Percentiles rank a stretch among this genome's conserved stretches.
phyloP scores from a whole-genome alignment of 2,113 vertebrate genomes.

The Brienomyrus brachyistius region DNA sequence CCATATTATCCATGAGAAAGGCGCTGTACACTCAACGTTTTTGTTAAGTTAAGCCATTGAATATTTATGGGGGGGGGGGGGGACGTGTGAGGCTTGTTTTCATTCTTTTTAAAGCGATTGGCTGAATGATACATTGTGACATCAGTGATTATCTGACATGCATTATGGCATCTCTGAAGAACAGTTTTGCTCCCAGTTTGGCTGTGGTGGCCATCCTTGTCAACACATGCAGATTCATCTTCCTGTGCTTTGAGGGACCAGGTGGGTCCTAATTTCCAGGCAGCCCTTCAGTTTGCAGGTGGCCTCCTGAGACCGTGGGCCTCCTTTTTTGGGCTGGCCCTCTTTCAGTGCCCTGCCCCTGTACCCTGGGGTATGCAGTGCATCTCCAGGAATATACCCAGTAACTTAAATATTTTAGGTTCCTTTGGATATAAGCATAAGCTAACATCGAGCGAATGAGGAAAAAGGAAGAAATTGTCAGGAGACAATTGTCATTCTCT shows the following conservation, averaged over 20 bases:
- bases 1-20: not conserved
- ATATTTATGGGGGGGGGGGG: not conserved
- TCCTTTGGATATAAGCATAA: not conserved
- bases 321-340: not conserved
- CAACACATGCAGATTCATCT: not conserved
- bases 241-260: not conserved
- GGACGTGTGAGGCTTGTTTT: not conserved
- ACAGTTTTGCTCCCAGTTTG: not conserved
- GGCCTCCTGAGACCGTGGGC: not conserved
- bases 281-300: not conserved
- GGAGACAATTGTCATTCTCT: not conserved
- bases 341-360: not conserved
- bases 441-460: not conserved
- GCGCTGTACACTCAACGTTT: not conserved
- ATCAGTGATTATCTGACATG: not conserved
- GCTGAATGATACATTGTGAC: not conserved
- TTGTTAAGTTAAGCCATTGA: not conserved
- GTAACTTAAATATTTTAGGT: not conserved
- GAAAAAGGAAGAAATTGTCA: not conserved
- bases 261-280: not conserved
- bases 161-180: not conserved
- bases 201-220: not conserved
- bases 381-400: not conserved
- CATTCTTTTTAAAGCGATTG: not conserved
- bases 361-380: not conserved